phyloP scores from a whole-genome alignment of 1,140 invertebrate genomes.

The Drosophila sp. region DNA sequence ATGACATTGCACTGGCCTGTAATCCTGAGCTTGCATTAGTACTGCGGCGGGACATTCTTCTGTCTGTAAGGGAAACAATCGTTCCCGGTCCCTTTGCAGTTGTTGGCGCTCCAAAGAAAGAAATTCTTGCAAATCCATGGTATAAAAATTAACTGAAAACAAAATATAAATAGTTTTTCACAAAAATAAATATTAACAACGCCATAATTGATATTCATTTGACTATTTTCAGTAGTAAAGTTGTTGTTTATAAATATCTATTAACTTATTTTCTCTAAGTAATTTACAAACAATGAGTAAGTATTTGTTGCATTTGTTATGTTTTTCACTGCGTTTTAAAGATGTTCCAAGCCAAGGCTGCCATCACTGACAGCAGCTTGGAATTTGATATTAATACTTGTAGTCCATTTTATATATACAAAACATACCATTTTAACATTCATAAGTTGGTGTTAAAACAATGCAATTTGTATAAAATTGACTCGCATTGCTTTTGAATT shows the following conservation, averaged over 20 bases:
- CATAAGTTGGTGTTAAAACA: not conserved
- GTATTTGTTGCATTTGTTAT: not conserved
- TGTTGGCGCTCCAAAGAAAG: constrained; percentile 59
- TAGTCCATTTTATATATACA: not conserved
- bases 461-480: not conserved
- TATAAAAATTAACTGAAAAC: constrained; percentile 10
- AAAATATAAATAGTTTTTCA: not conserved
- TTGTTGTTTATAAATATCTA: not conserved
- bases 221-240: not conserved
- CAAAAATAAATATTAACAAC: not conserved
- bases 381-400: not conserved
- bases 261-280: too few species aligned
- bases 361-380: constrained; percentile 11
- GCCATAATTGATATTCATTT: not conserved
- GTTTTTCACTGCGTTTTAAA: not conserved
- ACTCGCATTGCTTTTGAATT: not conserved
- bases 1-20: constrained; percentile 58
- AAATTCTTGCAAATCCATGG: constrained; percentile 66
- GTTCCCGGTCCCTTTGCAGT: constrained; percentile 55
- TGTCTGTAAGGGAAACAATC: constrained; percentile 31
- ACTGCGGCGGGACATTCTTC: constrained; percentile 48
- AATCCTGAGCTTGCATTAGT: constrained; percentile 41
- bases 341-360: not conserved
- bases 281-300: not conserved
- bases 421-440: not conserved